These are phyloP conservation scores for Nymphicus hollandicus DNA, from an alignment of 2,113 vertebrate genomes.

Conservation along the genomic window DNA sequence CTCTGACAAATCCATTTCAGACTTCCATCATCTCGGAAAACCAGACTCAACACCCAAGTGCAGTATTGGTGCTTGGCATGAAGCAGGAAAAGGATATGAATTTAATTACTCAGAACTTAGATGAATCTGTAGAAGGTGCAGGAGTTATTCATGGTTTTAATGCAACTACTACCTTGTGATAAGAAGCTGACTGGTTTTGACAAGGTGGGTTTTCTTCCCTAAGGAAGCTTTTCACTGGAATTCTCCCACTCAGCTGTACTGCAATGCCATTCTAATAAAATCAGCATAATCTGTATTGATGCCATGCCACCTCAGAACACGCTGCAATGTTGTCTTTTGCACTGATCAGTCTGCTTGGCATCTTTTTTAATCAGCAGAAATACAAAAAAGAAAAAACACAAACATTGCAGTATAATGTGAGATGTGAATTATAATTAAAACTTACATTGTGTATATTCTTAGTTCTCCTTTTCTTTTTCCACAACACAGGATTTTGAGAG, in stretches of 20 bases:
- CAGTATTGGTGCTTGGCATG: not conserved
- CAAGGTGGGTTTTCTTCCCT: not conserved
- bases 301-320: not conserved
- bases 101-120: not conserved
- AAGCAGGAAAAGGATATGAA: not conserved
- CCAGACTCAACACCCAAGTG: not conserved
- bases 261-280: not conserved
- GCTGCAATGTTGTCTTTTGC: not conserved
- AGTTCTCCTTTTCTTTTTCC: not conserved
- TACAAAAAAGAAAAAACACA: not conserved
- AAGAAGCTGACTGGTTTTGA: not conserved
- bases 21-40: not conserved
- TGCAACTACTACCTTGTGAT: not conserved
- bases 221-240: not conserved
- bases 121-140: not conserved
- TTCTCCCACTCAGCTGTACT: not conserved
- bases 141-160: not conserved
- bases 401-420: not conserved
- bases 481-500: not conserved
- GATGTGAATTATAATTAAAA: not conserved
- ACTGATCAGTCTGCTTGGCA: not conserved
- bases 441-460: not conserved
- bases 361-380: not conserved
- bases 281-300: not conserved
- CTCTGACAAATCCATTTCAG: not conserved